Conservation (phyloP, 2,888 invertebrate genomes). For the Glyphotaelius pellucidus region DNA sequence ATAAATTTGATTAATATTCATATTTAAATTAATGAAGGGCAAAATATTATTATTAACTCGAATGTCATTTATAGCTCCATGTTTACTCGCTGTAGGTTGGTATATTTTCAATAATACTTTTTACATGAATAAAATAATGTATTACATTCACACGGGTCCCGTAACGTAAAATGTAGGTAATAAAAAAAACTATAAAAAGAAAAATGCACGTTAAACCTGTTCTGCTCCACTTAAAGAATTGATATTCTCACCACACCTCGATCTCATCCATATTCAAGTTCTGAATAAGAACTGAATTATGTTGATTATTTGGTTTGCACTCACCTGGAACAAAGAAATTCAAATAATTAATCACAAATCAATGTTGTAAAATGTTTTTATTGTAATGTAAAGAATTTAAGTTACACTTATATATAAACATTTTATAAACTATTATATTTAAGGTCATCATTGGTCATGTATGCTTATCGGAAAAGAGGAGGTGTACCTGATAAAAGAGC, state of each 20-base stretch:
- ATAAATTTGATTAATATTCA: too few species aligned
- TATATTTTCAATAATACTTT: not conserved
- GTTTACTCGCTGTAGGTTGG: not conserved
- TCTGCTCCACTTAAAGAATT: conserved; percentile 24
- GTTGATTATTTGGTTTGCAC: not conserved
- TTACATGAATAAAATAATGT: not conserved
- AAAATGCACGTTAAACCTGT: conserved; percentile 32
- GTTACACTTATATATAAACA: too few species aligned
- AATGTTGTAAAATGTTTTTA: too few species aligned
- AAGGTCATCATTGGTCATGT: too few species aligned
- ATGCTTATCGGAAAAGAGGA: too few species aligned
- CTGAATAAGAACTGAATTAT: not conserved
- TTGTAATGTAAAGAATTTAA: too few species aligned
- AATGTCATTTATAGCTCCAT: too few species aligned
- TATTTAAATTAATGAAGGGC: too few species aligned
- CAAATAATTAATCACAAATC: not conserved
- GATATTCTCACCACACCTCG: not conserved
- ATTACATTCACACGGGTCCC: not conserved
- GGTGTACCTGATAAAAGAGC: too few species aligned
- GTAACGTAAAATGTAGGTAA: conserved; percentile 23
- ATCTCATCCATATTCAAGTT: not conserved
- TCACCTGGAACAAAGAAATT: conserved; percentile 25
- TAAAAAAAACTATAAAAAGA: conserved; percentile 21
- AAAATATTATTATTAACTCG: too few species aligned
- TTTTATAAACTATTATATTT: too few species aligned